Base-by-base conservation (phyloP, 2,888 invertebrate species). In the Anticlea derivata region DNA sequence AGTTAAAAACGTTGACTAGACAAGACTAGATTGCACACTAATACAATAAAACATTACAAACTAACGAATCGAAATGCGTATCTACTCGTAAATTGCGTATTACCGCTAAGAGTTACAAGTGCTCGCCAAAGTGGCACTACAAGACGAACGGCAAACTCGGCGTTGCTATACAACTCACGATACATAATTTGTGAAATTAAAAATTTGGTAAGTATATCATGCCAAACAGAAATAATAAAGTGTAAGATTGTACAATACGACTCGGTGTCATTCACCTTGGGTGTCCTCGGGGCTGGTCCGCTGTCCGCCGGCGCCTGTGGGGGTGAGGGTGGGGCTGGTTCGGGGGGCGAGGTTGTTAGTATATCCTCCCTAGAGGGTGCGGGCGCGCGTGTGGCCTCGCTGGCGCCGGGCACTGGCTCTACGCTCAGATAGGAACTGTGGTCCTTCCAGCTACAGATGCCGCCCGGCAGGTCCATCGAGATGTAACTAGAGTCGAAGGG, bases 361-460 rank as follows among this genome's bases (percentile, higher is more conserved):
- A 80, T 83, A 85, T 91, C 90, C 88, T 90, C 88, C 75, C 76
- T 80, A 73, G 73, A 64, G 65, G 65, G 50, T 7, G 59, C 68
- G 29, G 26, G n/a, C 13, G 31, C 23, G 10, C 35, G 2, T 47
- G 67, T 65, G 11, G 68, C 63, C 54, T 75, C 76, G 49, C 61
- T 65, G 22, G 62, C 48, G 41, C 8, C 49, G 49, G 59, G 44
- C 49, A 61, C 43, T 50, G 68, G 70, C 51, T 94, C 94, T 70
- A 91, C 75, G 68, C 94, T 92, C 68, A 96, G 86, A 71, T 95
- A 96, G 39, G 96, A 95, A 74, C 95, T 96, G 75, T 95, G 93
- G 75, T 95, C 96, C 76, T 93, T 93, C 96, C 96, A 96, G 75
- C 95, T 94, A 78, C 95, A 95, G 65, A 96, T 93, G 46, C 96